Base-by-base conservation (phyloP, 2,113 vertebrate species). In the Gyps fulvus region DNA sequence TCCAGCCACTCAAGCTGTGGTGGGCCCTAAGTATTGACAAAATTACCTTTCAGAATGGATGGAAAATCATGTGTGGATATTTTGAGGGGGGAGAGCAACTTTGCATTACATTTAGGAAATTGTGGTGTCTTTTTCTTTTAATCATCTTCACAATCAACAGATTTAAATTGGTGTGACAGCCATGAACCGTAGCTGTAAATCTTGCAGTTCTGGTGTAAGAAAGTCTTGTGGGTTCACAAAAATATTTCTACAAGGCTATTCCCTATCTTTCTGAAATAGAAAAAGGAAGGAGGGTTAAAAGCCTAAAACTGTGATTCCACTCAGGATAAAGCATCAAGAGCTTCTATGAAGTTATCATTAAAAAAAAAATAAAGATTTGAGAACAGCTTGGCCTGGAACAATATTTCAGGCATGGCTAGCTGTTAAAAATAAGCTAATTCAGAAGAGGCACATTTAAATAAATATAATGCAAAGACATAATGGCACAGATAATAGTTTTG, bases 391-490 rank as follows among this genome's bases (percentile, higher is more conserved):
- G 96, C 96, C 95, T 83, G 90, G 90, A 98, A 96, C 96, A 97
- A 83, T 97, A 94, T 97, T 98, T 98, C 97, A 98, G 97, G 98
- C 98, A 97, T 98, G 98, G 97, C 96, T 98, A 97, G 96, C 97
- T 98, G 97, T 98, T 98, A 98, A 98, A 98, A 98, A 98, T 97
- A 98, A 98, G 97, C 97, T 98, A 98, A 98, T 98, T 98, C 97
- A 97, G 97, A 98, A 96, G 95, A 98, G 95, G 91, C 97, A 76
- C 97, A 98, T 98, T 98, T 98, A 98, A 98, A 98, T 98, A 98
- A 98, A 98, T 97, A 98, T 98, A 98, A 98, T 98, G 97, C 97
- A 95, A 96, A 98, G 97, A 92, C 98, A 98, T 98, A 98, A 98
- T 98, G 97, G 97, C 97, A 96, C 83, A 96, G 98, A 98, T 98